phyloP scores from a whole-genome alignment of 2,113 vertebrate species.

The Ctenomys sociabilis region DNA sequence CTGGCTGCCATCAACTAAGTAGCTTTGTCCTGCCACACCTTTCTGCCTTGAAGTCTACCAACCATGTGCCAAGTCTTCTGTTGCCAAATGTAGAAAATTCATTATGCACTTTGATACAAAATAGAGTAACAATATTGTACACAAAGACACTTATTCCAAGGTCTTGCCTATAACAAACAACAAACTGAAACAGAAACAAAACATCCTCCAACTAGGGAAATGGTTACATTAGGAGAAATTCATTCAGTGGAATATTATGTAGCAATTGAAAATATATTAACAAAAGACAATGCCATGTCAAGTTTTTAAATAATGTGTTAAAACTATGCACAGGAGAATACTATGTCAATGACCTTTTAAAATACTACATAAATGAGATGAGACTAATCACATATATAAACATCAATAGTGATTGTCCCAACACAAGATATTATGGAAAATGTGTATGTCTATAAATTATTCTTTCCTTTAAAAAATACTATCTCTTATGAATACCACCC shows the following conservation, averaged over 20 bases:
- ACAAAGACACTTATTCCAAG: not conserved
- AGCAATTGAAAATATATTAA: not conserved
- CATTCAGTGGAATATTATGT: not conserved
- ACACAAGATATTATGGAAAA: rapidly evolving
- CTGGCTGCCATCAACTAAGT: not conserved
- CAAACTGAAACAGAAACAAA: not conserved
- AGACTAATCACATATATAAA: not conserved
- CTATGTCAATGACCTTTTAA: not conserved
- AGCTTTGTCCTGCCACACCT: not conserved
- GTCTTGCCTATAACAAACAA: not conserved
- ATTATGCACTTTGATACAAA: not conserved
- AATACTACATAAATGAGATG: not conserved
- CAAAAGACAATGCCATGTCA: not conserved
- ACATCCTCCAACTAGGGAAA: not conserved
- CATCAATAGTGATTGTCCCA: not conserved
- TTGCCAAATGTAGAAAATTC: not conserved
- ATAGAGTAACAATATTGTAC: not conserved
- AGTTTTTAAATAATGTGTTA: not conserved
- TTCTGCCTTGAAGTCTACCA: not conserved
- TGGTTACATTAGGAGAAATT: not conserved
- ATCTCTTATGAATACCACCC: not conserved
- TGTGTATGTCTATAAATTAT: not conserved
- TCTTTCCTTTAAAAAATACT: not conserved
- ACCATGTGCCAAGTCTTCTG: not conserved
- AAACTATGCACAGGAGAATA: not conserved